Conservation (phyloP, 1,140 invertebrate genomes). For the Achroia grisella region DNA sequence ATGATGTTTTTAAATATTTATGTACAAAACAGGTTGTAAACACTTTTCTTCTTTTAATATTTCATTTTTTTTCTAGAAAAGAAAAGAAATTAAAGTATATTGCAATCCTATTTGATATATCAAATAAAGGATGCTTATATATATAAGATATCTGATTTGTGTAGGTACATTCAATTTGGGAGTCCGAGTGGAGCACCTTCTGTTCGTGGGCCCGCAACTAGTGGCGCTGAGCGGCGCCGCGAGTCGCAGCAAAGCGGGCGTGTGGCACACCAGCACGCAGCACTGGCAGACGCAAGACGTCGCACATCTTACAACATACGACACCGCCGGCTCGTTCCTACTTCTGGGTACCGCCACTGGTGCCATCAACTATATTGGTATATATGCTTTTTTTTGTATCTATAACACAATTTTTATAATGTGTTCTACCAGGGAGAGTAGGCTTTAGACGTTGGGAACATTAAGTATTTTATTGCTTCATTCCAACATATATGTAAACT, state of each 20-base stretch:
- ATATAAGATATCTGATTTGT: too few species aligned
- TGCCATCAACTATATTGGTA: conserved; percentile 97
- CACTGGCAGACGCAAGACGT: conserved; percentile 99
- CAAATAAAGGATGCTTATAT: too few species aligned
- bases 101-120: too few species aligned
- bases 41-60: too few species aligned
- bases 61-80: too few species aligned
- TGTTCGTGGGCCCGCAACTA: conserved; percentile 97
- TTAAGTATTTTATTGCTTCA: too few species aligned
- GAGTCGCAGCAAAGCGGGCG: conserved; percentile 93
- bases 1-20: too few species aligned
- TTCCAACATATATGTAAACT: too few species aligned
- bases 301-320: conserved; percentile 94
- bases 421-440: too few species aligned
- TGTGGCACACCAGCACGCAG: conserved; percentile 99
- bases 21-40: too few species aligned
- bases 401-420: neutral
- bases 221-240: conserved; percentile 87
- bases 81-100: too few species aligned
- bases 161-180: conserved; percentile 92
- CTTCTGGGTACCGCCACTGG: conserved; percentile 96
- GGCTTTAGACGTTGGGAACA: too few species aligned
- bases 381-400: conserved; percentile 12
- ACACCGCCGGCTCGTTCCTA: conserved; percentile 96
- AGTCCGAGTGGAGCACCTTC: conserved; percentile 94